phyloP scores from a whole-genome alignment of 1,140 invertebrate species.

The Calephelis nemesis region DNA sequence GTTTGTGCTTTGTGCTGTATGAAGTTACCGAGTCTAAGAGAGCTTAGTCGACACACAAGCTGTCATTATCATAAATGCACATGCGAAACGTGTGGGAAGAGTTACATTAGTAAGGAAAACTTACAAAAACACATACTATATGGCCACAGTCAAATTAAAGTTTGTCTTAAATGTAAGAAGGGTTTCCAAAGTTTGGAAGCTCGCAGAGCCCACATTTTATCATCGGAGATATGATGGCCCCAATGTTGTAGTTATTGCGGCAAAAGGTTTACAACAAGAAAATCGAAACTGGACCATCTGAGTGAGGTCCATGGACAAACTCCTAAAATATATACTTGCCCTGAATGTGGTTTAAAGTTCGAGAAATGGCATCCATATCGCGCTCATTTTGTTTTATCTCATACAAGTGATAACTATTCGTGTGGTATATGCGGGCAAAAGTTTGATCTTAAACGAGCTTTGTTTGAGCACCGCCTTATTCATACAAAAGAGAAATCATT shows the following conservation, averaged over 20 bases:
- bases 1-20: constrained; percentile 41
- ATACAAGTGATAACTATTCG: constrained; percentile 33
- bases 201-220: constrained; percentile 38
- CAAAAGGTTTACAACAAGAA: constrained; percentile 40
- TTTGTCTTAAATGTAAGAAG: constrained; percentile 50
- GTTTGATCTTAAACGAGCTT: constrained; percentile 34
- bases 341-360: constrained; percentile 39
- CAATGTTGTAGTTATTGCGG: constrained; percentile 41
- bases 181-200: constrained; percentile 33
- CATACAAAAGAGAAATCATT: constrained; percentile 75
- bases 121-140: constrained; percentile 42
- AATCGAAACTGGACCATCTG: constrained; percentile 39
- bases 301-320: constrained; percentile 36
- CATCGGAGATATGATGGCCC: constrained; percentile 40
- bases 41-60: constrained; percentile 52
- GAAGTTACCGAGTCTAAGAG: constrained; percentile 45
- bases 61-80: constrained; percentile 56
- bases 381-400: constrained; percentile 36
- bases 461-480: constrained; percentile 66
- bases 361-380: constrained; percentile 34
- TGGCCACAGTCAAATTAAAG: constrained; percentile 39
- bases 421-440: constrained; percentile 41
- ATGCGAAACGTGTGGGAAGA: constrained; percentile 61
- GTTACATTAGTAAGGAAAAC: constrained; percentile 48
- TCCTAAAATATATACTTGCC: constrained; percentile 35